Evolutionary conservation across 2,113 vertebrate genomes (phyloP), one percentile per base, ranked within the genome.

Genomic region (Barnardius zonarius): DNA sequence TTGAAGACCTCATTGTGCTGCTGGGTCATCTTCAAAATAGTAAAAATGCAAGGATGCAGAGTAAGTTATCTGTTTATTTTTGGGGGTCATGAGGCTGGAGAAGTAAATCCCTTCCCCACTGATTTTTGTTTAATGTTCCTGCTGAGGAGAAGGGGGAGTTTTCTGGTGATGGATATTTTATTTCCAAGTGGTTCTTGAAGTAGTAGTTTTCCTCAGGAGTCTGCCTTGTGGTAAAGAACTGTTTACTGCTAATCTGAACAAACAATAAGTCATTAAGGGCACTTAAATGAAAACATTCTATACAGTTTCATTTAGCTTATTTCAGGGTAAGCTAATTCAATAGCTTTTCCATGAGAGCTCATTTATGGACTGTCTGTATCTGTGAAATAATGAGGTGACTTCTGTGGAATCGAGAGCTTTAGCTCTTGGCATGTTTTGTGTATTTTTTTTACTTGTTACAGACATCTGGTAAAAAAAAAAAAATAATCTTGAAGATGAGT

Each of bases 1-100:
- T 99, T 84, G 99, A 99, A 97, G 99, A 99, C 95, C 99, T 99
- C 91, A 98, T 99, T 96, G 98, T 99, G 46, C 97, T 99, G 88
- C 98, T 99, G 92, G 99, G 99, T 93, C 98, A 99, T 98, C 98
- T 99, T 97, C 99, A 99, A 96, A 99, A 98, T 57, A 99, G 99
- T 98, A 99, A 98, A 98, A 98, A 98, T 96, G 96, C 97, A 84
- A 98, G 97, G 94, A 99, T 99, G 41, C 98, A 98, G 97, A 98
- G 99, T 99, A 98, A 98, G 98, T 95, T 62, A 64, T 67, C 72
- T 86, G 59, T 90, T 97, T 88, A 78, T 90, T 95, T 76, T 76
- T 77, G 57, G 77, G 79, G 83, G 35, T 93, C 59, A 23, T 4
- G 37, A 82, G 68, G 79, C 54, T 90, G 33, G 52, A 92, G 66